Conservation (phyloP, 2,888 invertebrate species). For the Lysandra bellargus region DNA sequence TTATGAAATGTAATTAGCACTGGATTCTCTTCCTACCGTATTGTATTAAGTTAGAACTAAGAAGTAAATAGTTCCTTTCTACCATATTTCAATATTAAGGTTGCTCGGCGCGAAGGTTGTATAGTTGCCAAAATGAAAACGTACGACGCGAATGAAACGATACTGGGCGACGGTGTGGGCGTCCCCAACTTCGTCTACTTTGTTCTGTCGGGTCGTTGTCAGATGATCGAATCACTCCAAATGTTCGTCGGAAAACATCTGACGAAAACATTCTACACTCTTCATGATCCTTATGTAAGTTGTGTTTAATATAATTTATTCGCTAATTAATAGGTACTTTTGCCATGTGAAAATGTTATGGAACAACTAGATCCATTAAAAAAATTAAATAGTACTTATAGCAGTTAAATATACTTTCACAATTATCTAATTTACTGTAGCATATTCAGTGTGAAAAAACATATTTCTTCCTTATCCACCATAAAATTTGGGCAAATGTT, state of each 20-base stretch:
- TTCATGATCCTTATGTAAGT: slow-evolving; percentile 73
- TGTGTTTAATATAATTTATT: neutral
- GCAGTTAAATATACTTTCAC: no score
- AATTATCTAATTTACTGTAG: no score
- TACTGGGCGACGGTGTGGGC: slow-evolving; percentile 77
- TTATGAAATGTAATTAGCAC: no score
- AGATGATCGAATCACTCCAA: slow-evolving; percentile 81
- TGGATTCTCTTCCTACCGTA: neutral
- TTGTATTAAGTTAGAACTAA: neutral
- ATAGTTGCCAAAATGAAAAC: slow-evolving; percentile 82
- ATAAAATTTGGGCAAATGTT: neutral
- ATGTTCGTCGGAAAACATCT: slow-evolving; percentile 58
- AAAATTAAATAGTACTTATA: no score
- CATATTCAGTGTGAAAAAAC: no score
- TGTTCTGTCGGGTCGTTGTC: slow-evolving; percentile 80
- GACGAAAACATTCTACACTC: slow-evolving; percentile 63
- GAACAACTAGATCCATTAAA: no score
- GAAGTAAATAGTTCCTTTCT: neutral
- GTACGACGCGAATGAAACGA: slow-evolving; percentile 77
- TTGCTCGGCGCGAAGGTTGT: slow-evolving; percentile 83
- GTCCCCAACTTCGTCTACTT: slow-evolving; percentile 77
- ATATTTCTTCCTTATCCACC: no score
- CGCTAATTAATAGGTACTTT: no score
- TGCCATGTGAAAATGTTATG: no score
- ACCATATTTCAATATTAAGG: slow-evolving; percentile 48